Percentiles rank a stretch among this genome's conserved stretches.
Conservation (phyloP, 2,888 invertebrate genomes). For the Timema podura region DNA sequence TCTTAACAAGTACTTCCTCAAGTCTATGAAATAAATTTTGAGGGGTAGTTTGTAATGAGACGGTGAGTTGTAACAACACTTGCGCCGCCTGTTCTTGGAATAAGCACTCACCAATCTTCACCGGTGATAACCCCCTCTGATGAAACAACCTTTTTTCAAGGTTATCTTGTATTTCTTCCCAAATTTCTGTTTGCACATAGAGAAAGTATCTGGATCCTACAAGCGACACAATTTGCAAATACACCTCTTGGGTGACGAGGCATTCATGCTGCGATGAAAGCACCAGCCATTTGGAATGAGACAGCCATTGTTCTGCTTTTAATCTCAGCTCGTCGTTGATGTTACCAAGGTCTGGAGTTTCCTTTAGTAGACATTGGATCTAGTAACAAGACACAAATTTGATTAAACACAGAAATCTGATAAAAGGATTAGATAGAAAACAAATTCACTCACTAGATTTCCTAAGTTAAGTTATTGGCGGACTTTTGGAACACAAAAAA, state of each 20-base stretch:
- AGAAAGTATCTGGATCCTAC: neutral
- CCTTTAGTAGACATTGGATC: too few species aligned
- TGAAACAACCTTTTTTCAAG: neutral
- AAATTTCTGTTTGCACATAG: neutral
- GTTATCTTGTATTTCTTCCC: neutral
- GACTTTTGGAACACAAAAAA: too few species aligned
- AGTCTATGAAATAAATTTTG: neutral
- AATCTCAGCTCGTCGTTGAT: too few species aligned
- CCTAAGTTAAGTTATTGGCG: too few species aligned
- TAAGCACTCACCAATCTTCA: neutral
- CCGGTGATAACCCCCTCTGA: neutral
- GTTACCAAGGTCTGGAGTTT: too few species aligned
- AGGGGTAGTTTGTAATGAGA: neutral
- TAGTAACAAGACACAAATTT: too few species aligned
- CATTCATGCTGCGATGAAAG: neutral
- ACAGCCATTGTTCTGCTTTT: neutral
- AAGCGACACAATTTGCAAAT: neutral
- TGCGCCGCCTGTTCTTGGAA: neutral
- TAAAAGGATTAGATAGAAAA: too few species aligned
- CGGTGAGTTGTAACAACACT: neutral
- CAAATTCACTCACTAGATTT: too few species aligned
- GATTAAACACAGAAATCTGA: too few species aligned
- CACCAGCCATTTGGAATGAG: constrained; percentile 3
- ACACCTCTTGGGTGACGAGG: neutral
- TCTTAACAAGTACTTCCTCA: neutral